Conservation (phyloP, 2,113 vertebrate species). For the Menidia beryllina region DNA sequence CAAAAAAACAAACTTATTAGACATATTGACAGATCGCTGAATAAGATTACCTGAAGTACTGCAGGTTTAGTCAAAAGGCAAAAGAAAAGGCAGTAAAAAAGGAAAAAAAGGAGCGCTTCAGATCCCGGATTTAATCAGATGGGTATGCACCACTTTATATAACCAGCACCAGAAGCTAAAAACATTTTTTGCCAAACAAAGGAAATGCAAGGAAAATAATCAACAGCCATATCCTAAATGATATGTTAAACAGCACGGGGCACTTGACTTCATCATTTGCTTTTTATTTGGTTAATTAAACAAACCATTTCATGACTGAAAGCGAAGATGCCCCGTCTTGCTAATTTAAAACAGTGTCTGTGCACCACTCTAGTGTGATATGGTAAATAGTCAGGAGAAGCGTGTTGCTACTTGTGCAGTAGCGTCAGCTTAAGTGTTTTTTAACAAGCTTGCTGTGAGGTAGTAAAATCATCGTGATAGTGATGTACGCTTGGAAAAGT, state of each 20-base stretch:
- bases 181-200: not conserved
- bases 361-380: not conserved
- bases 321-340: constrained; percentile 16
- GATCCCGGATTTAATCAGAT: not conserved
- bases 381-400: not conserved
- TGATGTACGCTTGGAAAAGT: not conserved
- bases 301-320: constrained; percentile 27
- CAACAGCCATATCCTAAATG: not conserved
- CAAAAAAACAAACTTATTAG: not conserved
- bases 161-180: not conserved
- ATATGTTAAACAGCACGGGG: not conserved
- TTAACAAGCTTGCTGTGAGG: not conserved
- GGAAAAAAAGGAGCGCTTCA: too few relatives aligned
- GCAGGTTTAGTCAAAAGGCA: too few relatives aligned
- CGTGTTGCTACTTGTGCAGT: not conserved
- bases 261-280: not conserved
- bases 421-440: not conserved
- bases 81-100: too few relatives aligned
- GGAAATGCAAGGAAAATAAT: not conserved
- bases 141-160: not conserved
- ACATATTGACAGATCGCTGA: not conserved
- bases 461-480: not conserved
- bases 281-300: constrained; percentile 25
- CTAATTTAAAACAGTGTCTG: constrained; percentile 31
- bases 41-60: not conserved